Evolutionary conservation across 2,113 vertebrate species (phyloP).

Genomic region (Nesogale talazaci): DNA sequence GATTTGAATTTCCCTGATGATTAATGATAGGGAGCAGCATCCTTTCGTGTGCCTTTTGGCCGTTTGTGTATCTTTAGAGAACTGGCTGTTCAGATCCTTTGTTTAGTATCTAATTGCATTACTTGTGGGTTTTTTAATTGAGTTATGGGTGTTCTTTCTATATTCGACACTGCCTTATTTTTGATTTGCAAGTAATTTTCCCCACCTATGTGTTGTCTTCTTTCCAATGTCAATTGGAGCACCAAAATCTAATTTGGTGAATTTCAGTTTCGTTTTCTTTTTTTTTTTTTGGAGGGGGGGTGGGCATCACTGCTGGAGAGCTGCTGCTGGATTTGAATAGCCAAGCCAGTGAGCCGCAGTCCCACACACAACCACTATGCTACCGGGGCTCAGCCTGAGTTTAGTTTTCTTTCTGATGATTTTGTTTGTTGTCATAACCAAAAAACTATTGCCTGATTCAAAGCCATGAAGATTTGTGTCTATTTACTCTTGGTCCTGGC

Average conservation of each 20-base stretch:
- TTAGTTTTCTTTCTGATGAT: slow-evolving; percentile 11
- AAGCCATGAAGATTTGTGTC: not conserved
- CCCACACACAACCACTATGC: no score
- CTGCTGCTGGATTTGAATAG: no score
- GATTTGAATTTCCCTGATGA: slow-evolving; percentile 11
- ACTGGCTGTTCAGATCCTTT: slow-evolving; percentile 11
- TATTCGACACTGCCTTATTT: not conserved
- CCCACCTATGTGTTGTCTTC: not conserved
- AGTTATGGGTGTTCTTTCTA: not conserved
- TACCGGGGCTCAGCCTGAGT: no score
- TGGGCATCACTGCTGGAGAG: no score
- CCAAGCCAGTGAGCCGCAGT: no score
- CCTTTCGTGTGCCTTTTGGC: slow-evolving; percentile 40
- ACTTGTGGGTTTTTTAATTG: not conserved
- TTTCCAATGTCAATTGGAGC: not conserved
- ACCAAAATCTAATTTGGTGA: not conserved
- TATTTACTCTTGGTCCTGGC: not conserved
- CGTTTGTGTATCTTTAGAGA: not conserved
- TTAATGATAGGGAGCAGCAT: not conserved
- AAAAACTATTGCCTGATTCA: not conserved
- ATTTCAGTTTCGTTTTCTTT: slow-evolving; percentile 26
- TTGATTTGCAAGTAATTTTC: not conserved
- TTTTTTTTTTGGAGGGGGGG: no score
- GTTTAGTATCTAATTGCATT: not conserved
- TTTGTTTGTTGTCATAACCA: not conserved